These are phyloP conservation scores for Chironomus tentans DNA, from an alignment of 2,888 invertebrate genomes.

Conservation along the genomic window DNA sequence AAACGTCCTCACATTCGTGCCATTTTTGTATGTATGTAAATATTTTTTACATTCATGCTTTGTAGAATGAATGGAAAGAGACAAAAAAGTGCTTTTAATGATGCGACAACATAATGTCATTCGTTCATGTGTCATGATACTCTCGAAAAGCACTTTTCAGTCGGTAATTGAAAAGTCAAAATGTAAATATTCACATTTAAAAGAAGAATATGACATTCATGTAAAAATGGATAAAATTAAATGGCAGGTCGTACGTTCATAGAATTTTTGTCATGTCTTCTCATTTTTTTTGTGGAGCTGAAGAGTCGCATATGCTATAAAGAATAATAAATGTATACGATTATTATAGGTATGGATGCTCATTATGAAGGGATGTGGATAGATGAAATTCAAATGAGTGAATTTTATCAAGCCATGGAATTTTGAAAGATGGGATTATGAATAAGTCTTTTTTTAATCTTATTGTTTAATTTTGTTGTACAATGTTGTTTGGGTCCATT, in stretches of 20 bases:
- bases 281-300: too few relatives aligned
- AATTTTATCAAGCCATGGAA: neutral
- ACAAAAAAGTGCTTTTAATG: constrained; percentile 1
- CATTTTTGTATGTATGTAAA: neutral
- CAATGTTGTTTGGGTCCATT: too few relatives aligned
- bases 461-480: too few relatives aligned
- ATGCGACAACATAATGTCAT: neutral
- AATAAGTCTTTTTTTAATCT: too few relatives aligned
- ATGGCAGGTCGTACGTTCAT: too few relatives aligned
- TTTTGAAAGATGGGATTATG: neutral
- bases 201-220: neutral
- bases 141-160: neutral
- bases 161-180: neutral
- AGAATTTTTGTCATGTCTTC: too few relatives aligned
- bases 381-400: neutral
- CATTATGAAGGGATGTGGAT: neutral
- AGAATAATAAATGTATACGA: neutral
- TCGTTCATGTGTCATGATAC: neutral
- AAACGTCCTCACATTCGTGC: neutral
- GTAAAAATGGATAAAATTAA: too few relatives aligned
- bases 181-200: neutral
- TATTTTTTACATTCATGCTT: neutral
- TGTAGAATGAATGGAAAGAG: neutral
- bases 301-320: neutral
- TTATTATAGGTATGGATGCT: neutral